phyloP scores from a whole-genome alignment of 2,797 vertebrate genomes.

The Microhierax caerulescens region DNA sequence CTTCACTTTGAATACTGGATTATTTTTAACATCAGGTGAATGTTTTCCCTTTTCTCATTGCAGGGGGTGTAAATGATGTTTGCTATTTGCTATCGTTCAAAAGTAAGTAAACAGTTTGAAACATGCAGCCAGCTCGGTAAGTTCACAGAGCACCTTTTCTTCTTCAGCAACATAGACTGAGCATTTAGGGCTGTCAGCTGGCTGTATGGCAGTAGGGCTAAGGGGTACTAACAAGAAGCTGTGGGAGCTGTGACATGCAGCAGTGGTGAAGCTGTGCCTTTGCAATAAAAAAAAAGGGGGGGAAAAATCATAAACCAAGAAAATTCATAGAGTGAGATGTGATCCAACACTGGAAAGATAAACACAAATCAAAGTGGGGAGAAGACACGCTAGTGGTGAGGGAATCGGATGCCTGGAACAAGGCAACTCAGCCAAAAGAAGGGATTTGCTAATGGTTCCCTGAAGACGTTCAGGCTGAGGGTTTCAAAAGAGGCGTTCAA shows the following conservation, averaged over 20 bases:
- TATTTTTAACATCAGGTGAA: background rate
- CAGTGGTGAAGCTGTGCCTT: background rate
- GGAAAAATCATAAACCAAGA: background rate
- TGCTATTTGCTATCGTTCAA: background rate
- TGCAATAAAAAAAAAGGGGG: background rate
- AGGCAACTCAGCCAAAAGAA: background rate
- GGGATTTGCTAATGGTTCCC: background rate
- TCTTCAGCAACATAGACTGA: background rate
- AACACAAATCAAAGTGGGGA: background rate
- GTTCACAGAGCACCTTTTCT: background rate
- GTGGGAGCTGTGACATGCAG: background rate
- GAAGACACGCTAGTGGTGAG: background rate
- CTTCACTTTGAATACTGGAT: background rate
- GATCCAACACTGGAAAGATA: background rate
- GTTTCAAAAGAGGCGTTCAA: background rate
- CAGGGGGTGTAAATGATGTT: background rate
- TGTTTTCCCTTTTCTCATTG: background rate
- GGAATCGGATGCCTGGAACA: background rate
- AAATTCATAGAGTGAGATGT: background rate
- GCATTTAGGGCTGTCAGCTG: background rate
- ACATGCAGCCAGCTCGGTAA: background rate
- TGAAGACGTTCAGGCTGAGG: background rate
- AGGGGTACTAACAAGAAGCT: background rate
- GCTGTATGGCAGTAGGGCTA: background rate
- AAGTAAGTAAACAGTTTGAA: background rate